Conservation (phyloP, 1,140 invertebrate genomes). For the Drosophila kepulauana region DNA sequence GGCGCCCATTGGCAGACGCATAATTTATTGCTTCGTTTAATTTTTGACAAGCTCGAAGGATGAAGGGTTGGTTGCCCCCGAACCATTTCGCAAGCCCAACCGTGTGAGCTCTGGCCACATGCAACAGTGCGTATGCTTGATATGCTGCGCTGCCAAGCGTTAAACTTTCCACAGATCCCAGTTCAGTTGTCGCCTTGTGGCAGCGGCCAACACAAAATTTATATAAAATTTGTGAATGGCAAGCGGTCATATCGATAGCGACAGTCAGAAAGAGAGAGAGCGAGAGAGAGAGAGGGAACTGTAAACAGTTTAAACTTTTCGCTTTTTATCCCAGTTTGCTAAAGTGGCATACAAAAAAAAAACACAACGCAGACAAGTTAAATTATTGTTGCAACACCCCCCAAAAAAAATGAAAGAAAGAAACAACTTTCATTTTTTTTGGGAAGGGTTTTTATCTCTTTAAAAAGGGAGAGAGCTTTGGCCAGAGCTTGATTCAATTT, state of each 20-base stretch:
- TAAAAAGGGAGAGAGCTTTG: not conserved
- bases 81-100: not conserved
- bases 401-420: constrained; percentile 24
- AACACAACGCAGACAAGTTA: constrained; percentile 43
- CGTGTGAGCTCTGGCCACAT: constrained; percentile 4
- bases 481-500: constrained; percentile 66
- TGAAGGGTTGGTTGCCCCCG: constrained; percentile 41
- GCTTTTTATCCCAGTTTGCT: constrained; percentile 49
- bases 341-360: constrained; percentile 40
- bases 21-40: constrained; percentile 78
- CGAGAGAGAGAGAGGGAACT: constrained; percentile 22
- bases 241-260: constrained; percentile 37
- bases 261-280: not conserved
- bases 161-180: constrained; percentile 21
- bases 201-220: not conserved
- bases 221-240: constrained; percentile 30
- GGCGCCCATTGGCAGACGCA: constrained; percentile 55
- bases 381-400: constrained; percentile 47
- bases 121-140: constrained; percentile 74
- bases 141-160: constrained; percentile 50
- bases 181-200: constrained; percentile 20
- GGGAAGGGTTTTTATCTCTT: not conserved
- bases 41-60: constrained; percentile 49
- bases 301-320: constrained; percentile 75
- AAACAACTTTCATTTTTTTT: not conserved